phyloP scores from a whole-genome alignment of 2,888 invertebrate species.

The Alitta virens region DNA sequence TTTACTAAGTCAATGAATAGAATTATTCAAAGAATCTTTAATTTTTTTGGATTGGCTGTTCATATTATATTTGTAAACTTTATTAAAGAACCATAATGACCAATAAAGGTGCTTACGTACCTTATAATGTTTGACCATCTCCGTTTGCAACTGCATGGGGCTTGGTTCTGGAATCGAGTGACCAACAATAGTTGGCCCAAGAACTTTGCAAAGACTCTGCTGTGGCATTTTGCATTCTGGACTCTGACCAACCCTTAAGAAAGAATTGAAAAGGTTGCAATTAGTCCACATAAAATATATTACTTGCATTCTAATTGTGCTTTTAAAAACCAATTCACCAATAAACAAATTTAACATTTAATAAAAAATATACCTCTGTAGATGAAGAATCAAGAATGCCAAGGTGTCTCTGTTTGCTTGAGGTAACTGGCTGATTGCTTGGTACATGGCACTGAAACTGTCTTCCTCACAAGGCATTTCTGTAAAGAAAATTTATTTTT shows the following conservation, averaged over 20 bases:
- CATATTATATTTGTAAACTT: not conserved
- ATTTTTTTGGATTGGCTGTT: too few species aligned
- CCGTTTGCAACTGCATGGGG: slow-evolving; percentile 68
- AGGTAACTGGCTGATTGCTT: slow-evolving; percentile 81
- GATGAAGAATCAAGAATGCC: slow-evolving; percentile 86
- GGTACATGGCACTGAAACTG: slow-evolving; percentile 45
- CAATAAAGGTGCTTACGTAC: slow-evolving; percentile 27
- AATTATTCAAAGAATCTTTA: too few species aligned
- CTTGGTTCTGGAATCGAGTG: slow-evolving; percentile 73
- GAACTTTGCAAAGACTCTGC: slow-evolving; percentile 83
- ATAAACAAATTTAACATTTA: not conserved
- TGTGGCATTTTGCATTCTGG: slow-evolving; percentile 88
- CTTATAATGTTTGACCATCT: slow-evolving; percentile 70
- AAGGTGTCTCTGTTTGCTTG: slow-evolving; percentile 91
- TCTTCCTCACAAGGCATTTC: slow-evolving; percentile 58
- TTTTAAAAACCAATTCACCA: not conserved
- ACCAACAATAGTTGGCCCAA: slow-evolving; percentile 92
- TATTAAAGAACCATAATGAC: not conserved
- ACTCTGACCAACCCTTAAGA: slow-evolving; percentile 73
- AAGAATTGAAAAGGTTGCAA: not conserved
- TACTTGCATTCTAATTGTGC: too few species aligned
- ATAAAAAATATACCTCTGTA: slow-evolving; percentile 56
- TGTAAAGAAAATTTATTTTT: slow-evolving; percentile 3
- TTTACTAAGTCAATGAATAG: too few species aligned
- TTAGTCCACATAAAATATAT: not conserved